Evolutionary conservation across 2,888 invertebrate genomes (phyloP).

Genomic region (Drosophila emarginata): DNA sequence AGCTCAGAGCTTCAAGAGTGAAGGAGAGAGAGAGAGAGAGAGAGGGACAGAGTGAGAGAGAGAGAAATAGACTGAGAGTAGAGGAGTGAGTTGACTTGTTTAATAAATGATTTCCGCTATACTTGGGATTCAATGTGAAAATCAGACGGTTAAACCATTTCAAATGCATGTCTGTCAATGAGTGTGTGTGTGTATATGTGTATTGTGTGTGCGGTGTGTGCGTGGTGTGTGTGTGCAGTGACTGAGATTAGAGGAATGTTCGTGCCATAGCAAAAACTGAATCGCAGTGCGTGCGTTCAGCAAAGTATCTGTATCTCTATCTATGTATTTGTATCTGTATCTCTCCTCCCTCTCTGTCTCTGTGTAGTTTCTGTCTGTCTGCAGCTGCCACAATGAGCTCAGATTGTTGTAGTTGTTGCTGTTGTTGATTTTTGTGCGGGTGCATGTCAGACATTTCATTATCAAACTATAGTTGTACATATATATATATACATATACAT

Average conservation of each 20-base stretch:
- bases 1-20: slow-evolving; percentile 40
- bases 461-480: slow-evolving; percentile 47
- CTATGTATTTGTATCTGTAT: slow-evolving; percentile 9
- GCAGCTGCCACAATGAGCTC: slow-evolving; percentile 62
- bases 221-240: slow-evolving; percentile 62
- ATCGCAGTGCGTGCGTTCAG: slow-evolving; percentile 53
- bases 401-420: slow-evolving; percentile 51
- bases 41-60: not conserved
- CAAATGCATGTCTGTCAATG: slow-evolving; percentile 48
- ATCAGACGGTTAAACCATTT: slow-evolving; percentile 34
- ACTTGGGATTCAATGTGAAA: slow-evolving; percentile 39
- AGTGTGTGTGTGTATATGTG: slow-evolving; percentile 22
- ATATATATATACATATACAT: not conserved
- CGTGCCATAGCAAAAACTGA: slow-evolving; percentile 66
- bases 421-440: slow-evolving; percentile 60
- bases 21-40: slow-evolving; percentile 5
- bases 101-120: slow-evolving; percentile 74
- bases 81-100: slow-evolving; percentile 52
- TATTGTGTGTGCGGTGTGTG: slow-evolving; percentile 26
- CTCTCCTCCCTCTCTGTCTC: slow-evolving; percentile 3
- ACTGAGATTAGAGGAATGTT: slow-evolving; percentile 67
- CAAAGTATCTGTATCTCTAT: slow-evolving; percentile 32
- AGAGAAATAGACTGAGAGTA: slow-evolving; percentile 5
- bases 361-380: slow-evolving; percentile 22
- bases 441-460: slow-evolving; percentile 74